Base-by-base conservation (phyloP, 2,888 invertebrate genomes). In the Apamea epomidion region DNA sequence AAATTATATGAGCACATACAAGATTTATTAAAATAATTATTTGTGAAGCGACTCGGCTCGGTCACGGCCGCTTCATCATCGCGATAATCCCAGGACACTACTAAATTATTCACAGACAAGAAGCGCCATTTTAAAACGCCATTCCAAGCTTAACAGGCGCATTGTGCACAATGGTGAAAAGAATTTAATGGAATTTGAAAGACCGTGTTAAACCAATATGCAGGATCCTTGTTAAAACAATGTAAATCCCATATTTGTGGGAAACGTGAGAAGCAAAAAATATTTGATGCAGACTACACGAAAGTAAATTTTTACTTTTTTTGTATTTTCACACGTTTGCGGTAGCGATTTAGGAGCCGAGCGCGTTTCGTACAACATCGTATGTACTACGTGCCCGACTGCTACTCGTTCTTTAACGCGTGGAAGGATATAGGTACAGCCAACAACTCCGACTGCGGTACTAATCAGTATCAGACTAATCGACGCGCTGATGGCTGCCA, bases 401-500 rank as follows among this genome's bases (percentile, higher is more conserved):
- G 45, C 42, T 60, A 64, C 65, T 37, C 48, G 58, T 75, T 77
- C 54, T 77, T 81, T 54, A 78, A 71, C 45, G 67, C 42, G 25
- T 74, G 69, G 60, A 87, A 37, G 42, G 77, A 83, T 48, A 48
- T 51, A 58, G 21, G 48, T 62, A 75, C n/a, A 85, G 87, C 78
- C 86, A 83, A 90, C 87, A 85, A 87, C 86, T 84, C 84, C 74
- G 89, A 83, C 78, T 83, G 77, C 82, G 85, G 81, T 84, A 82
- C 90, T 91, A 88, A 92, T 91, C 87, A 84, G 82, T 83, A 88
- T 80, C 83, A 84, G 87, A 87, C 86, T 90, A 87, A 90, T 90
- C 88, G 90, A 91, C 88, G 83, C 78, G 86, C 78, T 86, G 87
- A 78, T 86, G 90, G 89, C 91, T 91, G 91, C 88, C 91, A 89